These are phyloP conservation scores for Lithobates pipiens DNA, from an alignment of 2,797 vertebrate species.

Conservation along the genomic window DNA sequence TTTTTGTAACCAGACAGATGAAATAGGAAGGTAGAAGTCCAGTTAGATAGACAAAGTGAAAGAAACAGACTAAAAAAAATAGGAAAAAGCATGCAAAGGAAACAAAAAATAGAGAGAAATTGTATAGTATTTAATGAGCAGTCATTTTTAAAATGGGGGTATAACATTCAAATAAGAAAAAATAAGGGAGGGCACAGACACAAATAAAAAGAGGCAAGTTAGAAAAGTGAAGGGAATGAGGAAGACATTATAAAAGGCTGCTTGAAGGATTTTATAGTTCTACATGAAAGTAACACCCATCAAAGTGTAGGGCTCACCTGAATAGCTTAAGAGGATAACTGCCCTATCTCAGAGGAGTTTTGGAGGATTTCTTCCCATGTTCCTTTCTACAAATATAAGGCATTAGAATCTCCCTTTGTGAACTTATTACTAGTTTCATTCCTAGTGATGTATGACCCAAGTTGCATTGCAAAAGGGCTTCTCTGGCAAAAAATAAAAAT, in stretches of 20 bases:
- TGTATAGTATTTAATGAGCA: too few relatives aligned
- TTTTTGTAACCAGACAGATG: too few relatives aligned
- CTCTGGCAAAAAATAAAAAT: slow-evolving; percentile 16
- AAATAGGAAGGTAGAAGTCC: too few relatives aligned
- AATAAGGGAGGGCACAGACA: too few relatives aligned
- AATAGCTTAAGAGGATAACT: slow-evolving; percentile 41
- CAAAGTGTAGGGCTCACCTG: slow-evolving; percentile 17
- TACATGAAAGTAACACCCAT: slow-evolving; percentile 7
- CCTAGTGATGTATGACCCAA: slow-evolving; percentile 1
- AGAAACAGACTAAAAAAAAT: not conserved
- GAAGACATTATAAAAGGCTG: not conserved
- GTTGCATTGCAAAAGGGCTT: slow-evolving; percentile 35
- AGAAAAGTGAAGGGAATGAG: too few relatives aligned
- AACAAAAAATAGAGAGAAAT: too few relatives aligned
- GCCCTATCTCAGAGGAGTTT: slow-evolving; percentile 24
- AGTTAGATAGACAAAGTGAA: not conserved
- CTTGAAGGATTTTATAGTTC: not conserved
- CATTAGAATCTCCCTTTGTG: slow-evolving; percentile 38
- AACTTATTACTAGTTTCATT: slow-evolving; percentile 29
- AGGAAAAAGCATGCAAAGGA: not conserved
- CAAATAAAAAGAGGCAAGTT: too few relatives aligned
- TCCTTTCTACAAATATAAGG: slow-evolving; percentile 26
- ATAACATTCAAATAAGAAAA: too few relatives aligned
- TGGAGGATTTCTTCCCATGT: slow-evolving; percentile 20
- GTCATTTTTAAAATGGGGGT: too few relatives aligned